Evolutionary conservation across 2,797 vertebrate species (phyloP).

Genomic region (Champsocephalus gunnari): DNA sequence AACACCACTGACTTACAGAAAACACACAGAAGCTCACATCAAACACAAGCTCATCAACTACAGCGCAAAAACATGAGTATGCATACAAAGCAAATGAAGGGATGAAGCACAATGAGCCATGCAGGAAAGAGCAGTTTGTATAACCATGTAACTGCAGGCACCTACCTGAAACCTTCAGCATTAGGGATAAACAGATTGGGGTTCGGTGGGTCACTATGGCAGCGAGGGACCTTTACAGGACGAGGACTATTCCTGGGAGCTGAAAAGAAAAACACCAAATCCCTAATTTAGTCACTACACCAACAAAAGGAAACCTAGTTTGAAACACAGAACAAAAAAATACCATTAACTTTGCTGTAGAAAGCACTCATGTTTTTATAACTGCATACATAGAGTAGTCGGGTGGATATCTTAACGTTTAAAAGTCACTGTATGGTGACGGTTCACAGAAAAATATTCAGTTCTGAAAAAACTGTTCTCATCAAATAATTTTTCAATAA

Average conservation of each 20-base stretch:
- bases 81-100: conserved; percentile 30
- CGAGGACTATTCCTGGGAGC: conserved; percentile 95
- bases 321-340: neutral
- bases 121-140: conserved; percentile 46
- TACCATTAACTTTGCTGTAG: neutral
- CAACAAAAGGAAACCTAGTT: neutral
- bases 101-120: conserved; percentile 46
- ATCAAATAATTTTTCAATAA: too few relatives aligned
- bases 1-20: conserved; percentile 17
- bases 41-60: conserved; percentile 30
- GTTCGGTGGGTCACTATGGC: conserved; percentile 98
- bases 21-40: conserved; percentile 21
- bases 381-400: neutral
- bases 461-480: neutral
- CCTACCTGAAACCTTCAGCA: conserved; percentile 95
- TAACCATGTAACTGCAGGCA: neutral
- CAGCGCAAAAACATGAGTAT: conserved; percentile 19
- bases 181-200: conserved; percentile 95
- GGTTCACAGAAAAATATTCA: neutral
- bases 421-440: neutral
- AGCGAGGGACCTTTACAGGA: conserved; percentile 96
- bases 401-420: neutral
- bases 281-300: conserved; percentile 1
- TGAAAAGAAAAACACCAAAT: conserved; percentile 65
- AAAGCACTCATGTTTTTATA: neutral